A percentile compares a stretch with the other conserved stretches of the same genome.
Conservation (phyloP, 2,797 vertebrate genomes). For the Pseudocheirus occidentalis region DNA sequence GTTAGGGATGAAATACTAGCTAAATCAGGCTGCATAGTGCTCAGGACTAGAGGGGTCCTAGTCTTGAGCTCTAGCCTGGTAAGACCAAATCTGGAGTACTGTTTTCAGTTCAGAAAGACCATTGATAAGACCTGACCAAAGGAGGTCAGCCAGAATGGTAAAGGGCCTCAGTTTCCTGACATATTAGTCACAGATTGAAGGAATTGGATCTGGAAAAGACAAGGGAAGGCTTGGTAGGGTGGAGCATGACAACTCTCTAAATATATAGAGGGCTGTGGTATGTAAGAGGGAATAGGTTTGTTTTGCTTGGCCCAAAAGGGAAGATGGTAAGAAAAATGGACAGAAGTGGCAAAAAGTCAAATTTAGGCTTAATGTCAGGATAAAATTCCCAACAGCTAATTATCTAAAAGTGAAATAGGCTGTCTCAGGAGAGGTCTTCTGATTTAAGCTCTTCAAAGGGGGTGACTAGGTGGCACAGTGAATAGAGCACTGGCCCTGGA, state of each 20-base stretch:
- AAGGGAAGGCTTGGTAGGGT: not conserved
- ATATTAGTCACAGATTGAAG: not conserved
- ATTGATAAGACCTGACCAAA: not conserved
- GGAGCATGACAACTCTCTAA: not conserved
- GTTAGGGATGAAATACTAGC: not conserved
- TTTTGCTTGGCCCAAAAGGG: not conserved
- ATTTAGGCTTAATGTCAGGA: not conserved
- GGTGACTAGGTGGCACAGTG: no score
- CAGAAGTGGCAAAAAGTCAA: not conserved
- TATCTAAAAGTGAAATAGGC: not conserved
- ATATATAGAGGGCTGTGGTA: not conserved
- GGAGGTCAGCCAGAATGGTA: not conserved
- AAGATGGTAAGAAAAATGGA: not conserved
- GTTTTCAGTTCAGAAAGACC: not conserved
- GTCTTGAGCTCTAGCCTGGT: not conserved
- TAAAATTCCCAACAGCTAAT: not conserved
- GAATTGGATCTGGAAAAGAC: not conserved
- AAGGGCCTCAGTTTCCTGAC: not conserved
- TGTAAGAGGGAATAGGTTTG: not conserved
- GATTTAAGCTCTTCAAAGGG: not conserved
- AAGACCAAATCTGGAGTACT: not conserved
- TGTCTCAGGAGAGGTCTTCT: not conserved
- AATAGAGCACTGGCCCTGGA: no score
- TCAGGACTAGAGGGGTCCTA: not conserved
- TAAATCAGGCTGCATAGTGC: not conserved